Evolutionary conservation across 2,797 vertebrate genomes (phyloP), one percentile per base, ranked within the genome.

Genomic region (Podarcis siculus): DNA sequence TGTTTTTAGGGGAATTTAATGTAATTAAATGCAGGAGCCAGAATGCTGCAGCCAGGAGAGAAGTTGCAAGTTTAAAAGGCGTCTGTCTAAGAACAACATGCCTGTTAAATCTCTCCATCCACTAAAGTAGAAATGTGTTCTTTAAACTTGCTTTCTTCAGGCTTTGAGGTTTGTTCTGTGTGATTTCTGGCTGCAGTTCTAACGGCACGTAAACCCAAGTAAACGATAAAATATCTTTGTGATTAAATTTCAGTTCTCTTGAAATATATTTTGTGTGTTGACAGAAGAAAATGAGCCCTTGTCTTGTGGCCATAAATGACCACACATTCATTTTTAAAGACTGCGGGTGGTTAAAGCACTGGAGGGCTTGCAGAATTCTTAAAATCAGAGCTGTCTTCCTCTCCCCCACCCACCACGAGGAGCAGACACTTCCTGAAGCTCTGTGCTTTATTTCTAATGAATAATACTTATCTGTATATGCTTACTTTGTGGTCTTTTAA

Each of bases 171-270:
- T 86, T 55, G 80, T 92, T 91, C 86, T 73, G 61, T 32, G 0
- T 83, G 21, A 89, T 95, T 92, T 83, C 89, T 90, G n/a, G 23
- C 0, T 88, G 91, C 86, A n/a, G 5, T 92, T 92, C 73, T 87
- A 91, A 71, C 7, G 89, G 81, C 90, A 69, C 39, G 27, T 27
- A 39, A 90, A 83, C 30, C 10, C 21, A 9, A 75, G 32, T 85
- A 77, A 15, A 93, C 66, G 82, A 35, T 79, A 90, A 85, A 64
- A 8, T 90, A 91, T 21, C 91, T 88, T 86, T 89, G 25, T 0
- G 88, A 69, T 88, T 73, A 25, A 88, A 88, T 4, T 27, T 8
- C 81, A n/a, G 3, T 90, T 4, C 37, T 10, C 88, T 91, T 86
- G 78, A 90, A 91, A 37, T 10, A 13, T 4, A 3, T 27, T 2